Conservation (phyloP, 2,888 invertebrate species). For the Peribatodes rhomboidaria region DNA sequence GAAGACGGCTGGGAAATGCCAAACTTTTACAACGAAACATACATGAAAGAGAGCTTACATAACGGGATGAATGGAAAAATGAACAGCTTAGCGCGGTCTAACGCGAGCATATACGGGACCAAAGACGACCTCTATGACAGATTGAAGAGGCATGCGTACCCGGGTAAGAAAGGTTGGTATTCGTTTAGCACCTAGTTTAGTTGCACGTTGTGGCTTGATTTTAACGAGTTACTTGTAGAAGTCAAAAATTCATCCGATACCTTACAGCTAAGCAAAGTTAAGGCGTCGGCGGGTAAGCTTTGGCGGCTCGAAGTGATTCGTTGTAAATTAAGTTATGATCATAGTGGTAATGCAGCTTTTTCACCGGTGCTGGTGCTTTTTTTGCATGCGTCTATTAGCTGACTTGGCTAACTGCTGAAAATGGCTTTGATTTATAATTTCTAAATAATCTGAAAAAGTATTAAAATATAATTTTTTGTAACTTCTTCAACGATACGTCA, state of each 20-base stretch:
- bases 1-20: constrained; percentile 99
- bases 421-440: constrained; percentile 4
- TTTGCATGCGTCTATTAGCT: constrained; percentile 24
- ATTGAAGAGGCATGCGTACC: constrained; percentile 97
- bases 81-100: constrained; percentile 97
- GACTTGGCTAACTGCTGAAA: constrained; percentile 4
- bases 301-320: neutral
- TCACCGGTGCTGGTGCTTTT: constrained; percentile 43
- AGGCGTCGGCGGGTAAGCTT: neutral
- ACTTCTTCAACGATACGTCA: too few relatives aligned
- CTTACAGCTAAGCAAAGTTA: neutral
- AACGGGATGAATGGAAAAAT: constrained; percentile 94
- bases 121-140: constrained; percentile 98
- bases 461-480: too few relatives aligned
- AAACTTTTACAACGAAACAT: constrained; percentile 98
- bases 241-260: neutral
- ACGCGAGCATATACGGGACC: constrained; percentile 97
- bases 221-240: neutral
- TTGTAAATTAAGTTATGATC: constrained; percentile 31
- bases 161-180: constrained; percentile 95
- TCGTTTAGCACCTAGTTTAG: constrained; percentile 75
- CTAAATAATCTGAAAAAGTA: too few relatives aligned
- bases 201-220: constrained; percentile 57
- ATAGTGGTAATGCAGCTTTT: constrained; percentile 56
- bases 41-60: constrained; percentile 97